Percentiles rank a stretch among this genome's conserved stretches.
Conservation (phyloP, 2,113 vertebrate genomes). For the Scomber scombrus region DNA sequence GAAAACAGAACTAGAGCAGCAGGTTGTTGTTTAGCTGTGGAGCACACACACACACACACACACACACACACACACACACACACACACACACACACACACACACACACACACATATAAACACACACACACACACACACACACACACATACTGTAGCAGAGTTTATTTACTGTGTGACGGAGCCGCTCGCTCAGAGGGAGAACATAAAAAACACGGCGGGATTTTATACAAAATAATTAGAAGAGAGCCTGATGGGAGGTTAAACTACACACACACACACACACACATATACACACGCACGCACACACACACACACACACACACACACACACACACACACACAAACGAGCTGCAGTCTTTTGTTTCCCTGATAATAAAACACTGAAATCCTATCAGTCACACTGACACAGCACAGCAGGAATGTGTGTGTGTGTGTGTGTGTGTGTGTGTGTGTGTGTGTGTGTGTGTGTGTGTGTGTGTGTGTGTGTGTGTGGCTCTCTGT, state of each 20-base stretch:
- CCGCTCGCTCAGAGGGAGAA: neutral
- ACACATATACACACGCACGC: slow-evolving; percentile 6
- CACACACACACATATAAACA: no score
- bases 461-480: no score
- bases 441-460: no score
- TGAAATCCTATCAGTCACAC: slow-evolving; percentile 5
- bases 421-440: slow-evolving; percentile 5
- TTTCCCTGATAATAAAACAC: slow-evolving; percentile 12
- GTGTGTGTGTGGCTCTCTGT: no score
- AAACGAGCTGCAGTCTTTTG: slow-evolving; percentile 14
- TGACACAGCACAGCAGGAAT: neutral
- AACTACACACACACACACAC: neutral
- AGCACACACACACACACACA: no score
- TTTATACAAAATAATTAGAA: neutral
- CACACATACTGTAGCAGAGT: no score
- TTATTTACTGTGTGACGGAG: no score
- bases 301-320: neutral
- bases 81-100: no score
- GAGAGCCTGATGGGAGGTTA: neutral
- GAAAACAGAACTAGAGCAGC: no score
- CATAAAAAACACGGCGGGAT: neutral
- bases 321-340: slow-evolving; percentile 2
- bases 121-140: no score
- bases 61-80: no score
- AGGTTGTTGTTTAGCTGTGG: no score